Conservation (phyloP, 2,888 invertebrate genomes). For the Aleiodes leptofemur region DNA sequence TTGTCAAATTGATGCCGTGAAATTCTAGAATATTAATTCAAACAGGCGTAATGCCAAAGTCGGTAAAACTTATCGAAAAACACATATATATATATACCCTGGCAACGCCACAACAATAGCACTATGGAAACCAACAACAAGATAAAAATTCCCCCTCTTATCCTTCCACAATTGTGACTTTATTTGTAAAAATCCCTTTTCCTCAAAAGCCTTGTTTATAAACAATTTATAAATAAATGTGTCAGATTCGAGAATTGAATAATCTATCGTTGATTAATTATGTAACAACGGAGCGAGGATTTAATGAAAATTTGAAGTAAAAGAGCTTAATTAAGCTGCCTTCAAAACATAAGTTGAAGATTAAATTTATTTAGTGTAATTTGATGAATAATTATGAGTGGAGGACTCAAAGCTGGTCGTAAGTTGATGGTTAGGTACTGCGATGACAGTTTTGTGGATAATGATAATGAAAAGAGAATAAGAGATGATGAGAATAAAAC, state of each 20-base stretch:
- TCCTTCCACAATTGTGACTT: not conserved
- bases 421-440: slow-evolving; percentile 26
- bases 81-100: slow-evolving; percentile 2
- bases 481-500: not conserved
- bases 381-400: slow-evolving; percentile 14
- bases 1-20: too few species aligned
- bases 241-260: not conserved
- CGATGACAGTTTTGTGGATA: not conserved
- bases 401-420: not conserved
- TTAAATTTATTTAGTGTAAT: not conserved
- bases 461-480: not conserved
- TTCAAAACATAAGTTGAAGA: not conserved
- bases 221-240: too few species aligned
- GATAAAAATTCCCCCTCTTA: not conserved
- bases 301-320: not conserved
- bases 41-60: too few species aligned
- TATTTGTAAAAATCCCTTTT: not conserved
- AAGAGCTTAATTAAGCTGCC: not conserved
- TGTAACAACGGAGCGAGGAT: too few species aligned
- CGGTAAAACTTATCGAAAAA: not conserved
- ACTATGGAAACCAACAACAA: slow-evolving; percentile 19
- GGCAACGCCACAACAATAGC: not conserved
- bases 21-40: too few species aligned
- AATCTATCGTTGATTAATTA: not conserved
- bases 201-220: too few species aligned